A percentile compares a stretch with the other conserved stretches of the same genome.
Evolutionary conservation across 2,113 vertebrate species (phyloP).

Genomic region (Apus apus): DNA sequence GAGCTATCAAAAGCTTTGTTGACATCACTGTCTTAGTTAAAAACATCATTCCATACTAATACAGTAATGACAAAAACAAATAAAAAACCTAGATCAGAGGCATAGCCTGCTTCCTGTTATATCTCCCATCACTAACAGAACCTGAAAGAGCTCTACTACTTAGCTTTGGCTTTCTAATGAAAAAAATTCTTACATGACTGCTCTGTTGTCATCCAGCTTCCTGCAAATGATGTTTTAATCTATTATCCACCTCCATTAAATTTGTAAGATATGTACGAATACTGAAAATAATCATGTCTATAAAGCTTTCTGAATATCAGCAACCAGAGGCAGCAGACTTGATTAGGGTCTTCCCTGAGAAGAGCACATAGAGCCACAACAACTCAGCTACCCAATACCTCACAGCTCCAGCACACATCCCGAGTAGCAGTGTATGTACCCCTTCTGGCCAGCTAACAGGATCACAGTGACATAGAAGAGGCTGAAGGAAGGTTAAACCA

Average conservation of each 20-base stretch:
- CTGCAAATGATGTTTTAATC: neutral
- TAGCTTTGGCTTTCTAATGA: neutral
- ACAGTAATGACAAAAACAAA: neutral
- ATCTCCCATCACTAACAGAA: neutral
- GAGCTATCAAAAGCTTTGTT: neutral
- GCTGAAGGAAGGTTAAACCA: neutral
- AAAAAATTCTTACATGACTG: neutral
- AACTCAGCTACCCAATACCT: neutral
- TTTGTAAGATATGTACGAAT: neutral
- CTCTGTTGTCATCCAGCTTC: neutral
- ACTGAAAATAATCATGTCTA: neutral
- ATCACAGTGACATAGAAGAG: neutral
- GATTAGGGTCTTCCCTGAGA: neutral
- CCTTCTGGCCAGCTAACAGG: neutral
- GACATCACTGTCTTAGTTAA: neutral
- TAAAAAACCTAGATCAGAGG: neutral
- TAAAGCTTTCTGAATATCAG: neutral
- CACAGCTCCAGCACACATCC: neutral
- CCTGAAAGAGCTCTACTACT: neutral
- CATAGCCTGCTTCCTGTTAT: neutral
- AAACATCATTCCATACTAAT: neutral
- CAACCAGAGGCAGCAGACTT: neutral
- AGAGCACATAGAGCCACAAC: neutral
- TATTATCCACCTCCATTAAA: neutral
- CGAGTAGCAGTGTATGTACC: neutral